These are phyloP conservation scores for Lepus timidus DNA, from an alignment of 2,113 vertebrate species.

Conservation along the genomic window DNA sequence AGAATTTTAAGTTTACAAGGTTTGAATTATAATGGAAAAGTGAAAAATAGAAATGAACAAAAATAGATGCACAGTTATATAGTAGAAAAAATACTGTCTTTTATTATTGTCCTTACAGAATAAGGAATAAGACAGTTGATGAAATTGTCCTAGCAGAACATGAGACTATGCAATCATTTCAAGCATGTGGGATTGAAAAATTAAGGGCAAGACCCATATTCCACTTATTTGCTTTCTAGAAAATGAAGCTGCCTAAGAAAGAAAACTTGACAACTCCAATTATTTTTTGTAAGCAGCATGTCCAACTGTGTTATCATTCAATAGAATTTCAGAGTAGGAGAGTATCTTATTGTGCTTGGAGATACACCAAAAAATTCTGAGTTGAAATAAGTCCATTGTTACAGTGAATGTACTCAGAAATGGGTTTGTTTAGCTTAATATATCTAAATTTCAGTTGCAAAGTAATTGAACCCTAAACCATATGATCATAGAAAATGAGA, in stretches of 20 bases:
- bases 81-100: neutral
- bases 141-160: neutral
- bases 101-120: slow-evolving; percentile 32
- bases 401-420: neutral
- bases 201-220: slow-evolving; percentile 39
- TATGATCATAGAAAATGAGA: neutral
- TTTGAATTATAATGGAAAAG: slow-evolving; percentile 18
- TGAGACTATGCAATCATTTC: slow-evolving; percentile 59
- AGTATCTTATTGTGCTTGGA: neutral
- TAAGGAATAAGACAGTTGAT: slow-evolving; percentile 16
- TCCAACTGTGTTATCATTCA: slow-evolving; percentile 25
- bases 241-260: slow-evolving; percentile 34
- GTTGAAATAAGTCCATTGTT: neutral
- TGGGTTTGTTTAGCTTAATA: neutral
- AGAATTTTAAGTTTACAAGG: slow-evolving; percentile 48
- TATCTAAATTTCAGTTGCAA: neutral
- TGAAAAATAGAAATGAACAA: slow-evolving; percentile 26
- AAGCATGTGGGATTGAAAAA: slow-evolving; percentile 54
- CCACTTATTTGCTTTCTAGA: slow-evolving; percentile 44
- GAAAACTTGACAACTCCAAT: slow-evolving; percentile 41
- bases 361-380: slow-evolving; percentile 29
- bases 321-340: slow-evolving; percentile 2
- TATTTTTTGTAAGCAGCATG: slow-evolving; percentile 47
- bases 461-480: neutral
- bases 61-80: neutral